Conservation (phyloP, 2,113 vertebrate genomes). For the Aythya baeri region DNA sequence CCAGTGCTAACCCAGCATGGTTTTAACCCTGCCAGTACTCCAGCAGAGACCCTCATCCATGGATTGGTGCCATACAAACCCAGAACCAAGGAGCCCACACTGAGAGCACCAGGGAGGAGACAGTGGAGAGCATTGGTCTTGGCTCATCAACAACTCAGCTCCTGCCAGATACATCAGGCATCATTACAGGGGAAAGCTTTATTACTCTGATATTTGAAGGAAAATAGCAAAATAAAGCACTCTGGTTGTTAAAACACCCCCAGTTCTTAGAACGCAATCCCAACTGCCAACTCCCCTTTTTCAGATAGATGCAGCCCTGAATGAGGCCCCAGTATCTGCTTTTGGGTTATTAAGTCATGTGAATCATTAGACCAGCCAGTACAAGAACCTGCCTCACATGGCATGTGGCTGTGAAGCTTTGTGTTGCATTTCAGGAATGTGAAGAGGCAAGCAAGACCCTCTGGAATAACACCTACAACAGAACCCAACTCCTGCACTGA, state of each 20-base stretch:
- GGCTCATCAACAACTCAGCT: neutral
- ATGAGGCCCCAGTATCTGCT: neutral
- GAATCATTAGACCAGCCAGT: neutral
- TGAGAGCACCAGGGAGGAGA: neutral
- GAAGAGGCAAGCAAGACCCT: neutral
- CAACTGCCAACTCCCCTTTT: neutral
- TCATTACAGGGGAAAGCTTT: neutral
- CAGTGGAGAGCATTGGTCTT: neutral
- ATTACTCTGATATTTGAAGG: neutral
- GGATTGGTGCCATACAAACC: neutral
- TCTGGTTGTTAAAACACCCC: neutral
- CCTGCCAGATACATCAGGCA: neutral
- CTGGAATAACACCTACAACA: neutral
- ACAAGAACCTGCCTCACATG: neutral
- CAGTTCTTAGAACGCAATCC: neutral
- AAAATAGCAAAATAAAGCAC: neutral
- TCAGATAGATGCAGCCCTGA: neutral
- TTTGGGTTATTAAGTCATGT: neutral
- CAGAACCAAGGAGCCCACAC: neutral
- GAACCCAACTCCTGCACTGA: neutral
- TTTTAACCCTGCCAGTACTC: neutral
- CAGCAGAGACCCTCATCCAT: neutral
- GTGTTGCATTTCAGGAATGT: neutral
- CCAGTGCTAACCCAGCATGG: neutral
- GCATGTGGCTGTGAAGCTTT: fast-evolving